These are phyloP conservation scores for Hydrocynus forskahlii DNA, from an alignment of 2,797 vertebrate species.

Conservation along the genomic window DNA sequence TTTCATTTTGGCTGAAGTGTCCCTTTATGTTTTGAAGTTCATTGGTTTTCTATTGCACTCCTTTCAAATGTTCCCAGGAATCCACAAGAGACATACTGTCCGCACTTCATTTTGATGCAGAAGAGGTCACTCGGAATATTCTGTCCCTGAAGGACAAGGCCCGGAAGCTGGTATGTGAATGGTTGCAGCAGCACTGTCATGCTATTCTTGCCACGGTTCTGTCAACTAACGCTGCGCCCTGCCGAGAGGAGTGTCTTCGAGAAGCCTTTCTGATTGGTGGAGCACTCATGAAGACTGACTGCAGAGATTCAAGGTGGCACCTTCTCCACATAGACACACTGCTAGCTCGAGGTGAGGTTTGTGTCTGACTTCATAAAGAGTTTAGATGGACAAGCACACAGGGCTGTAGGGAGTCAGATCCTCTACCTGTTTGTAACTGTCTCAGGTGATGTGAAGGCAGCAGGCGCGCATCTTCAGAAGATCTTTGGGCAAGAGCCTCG, in stretches of 20 bases:
- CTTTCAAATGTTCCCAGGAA: conserved; percentile 74
- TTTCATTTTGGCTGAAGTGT: too few species aligned
- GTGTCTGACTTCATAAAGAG: neutral
- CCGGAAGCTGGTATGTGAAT: conserved; percentile 77
- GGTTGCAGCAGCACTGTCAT: conserved; percentile 83
- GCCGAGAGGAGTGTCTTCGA: conserved; percentile 67
- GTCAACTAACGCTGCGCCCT: conserved; percentile 53
- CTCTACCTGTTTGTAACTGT: conserved; percentile 49
- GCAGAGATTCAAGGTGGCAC: conserved; percentile 75
- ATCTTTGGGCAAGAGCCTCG: conserved; percentile 77
- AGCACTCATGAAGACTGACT: conserved; percentile 78
- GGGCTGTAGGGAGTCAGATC: conserved; percentile 21
- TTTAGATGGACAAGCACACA: neutral
- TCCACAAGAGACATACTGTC: conserved; percentile 81
- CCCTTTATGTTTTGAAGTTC: too few species aligned
- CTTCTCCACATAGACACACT: conserved; percentile 84
- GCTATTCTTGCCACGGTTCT: conserved; percentile 69
- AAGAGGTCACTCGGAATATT: conserved; percentile 79
- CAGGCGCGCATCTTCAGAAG: conserved; percentile 77
- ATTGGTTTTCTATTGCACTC: neutral
- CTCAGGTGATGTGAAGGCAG: conserved; percentile 81
- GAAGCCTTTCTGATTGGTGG: conserved; percentile 77
- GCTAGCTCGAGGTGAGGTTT: conserved; percentile 79
- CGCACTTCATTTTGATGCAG: conserved; percentile 80
- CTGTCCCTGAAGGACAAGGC: conserved; percentile 83